Conservation (phyloP, 37 sponge, comb jelly and placozoan genomes). For the Hormiphora californensis region DNA sequence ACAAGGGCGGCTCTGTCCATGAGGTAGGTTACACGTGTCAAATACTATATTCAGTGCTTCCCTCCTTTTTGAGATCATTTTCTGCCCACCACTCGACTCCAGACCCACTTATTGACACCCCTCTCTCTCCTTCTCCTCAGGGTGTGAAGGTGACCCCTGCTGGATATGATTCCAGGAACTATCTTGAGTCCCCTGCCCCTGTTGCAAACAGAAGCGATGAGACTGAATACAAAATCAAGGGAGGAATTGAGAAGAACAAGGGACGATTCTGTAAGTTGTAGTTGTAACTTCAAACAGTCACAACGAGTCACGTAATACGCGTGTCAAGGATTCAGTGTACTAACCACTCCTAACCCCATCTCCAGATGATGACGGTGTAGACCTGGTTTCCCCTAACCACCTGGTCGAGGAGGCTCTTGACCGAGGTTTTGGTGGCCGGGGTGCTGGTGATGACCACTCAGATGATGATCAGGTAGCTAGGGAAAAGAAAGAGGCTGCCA, state of each 20-base stretch:
- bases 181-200: conserved; percentile 43
- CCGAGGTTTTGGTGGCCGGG: conserved; percentile 1
- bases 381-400: conserved; percentile 13
- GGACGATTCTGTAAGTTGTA: conserved; percentile 28
- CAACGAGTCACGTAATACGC: neutral
- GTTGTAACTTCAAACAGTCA: too few relatives aligned
- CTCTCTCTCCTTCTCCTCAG: neutral
- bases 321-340: neutral
- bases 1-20: neutral
- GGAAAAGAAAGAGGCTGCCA: conserved; percentile 41
- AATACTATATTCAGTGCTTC: neutral
- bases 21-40: neutral
- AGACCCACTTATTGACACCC: neutral
- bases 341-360: too few relatives aligned
- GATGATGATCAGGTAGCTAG: conserved; percentile 8
- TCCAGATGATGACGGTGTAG: conserved; percentile 49
- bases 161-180: neutral
- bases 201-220: conserved; percentile 32
- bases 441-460: neutral
- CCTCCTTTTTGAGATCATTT: neutral
- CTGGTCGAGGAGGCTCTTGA: conserved; percentile 36
- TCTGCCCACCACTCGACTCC: neutral
- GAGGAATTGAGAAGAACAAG: conserved; percentile 4
- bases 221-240: conserved; percentile 41
- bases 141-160: conserved; percentile 35